phyloP scores from a whole-genome alignment of 2,888 invertebrate species.

The Amblyjoppa fuscipennis region DNA sequence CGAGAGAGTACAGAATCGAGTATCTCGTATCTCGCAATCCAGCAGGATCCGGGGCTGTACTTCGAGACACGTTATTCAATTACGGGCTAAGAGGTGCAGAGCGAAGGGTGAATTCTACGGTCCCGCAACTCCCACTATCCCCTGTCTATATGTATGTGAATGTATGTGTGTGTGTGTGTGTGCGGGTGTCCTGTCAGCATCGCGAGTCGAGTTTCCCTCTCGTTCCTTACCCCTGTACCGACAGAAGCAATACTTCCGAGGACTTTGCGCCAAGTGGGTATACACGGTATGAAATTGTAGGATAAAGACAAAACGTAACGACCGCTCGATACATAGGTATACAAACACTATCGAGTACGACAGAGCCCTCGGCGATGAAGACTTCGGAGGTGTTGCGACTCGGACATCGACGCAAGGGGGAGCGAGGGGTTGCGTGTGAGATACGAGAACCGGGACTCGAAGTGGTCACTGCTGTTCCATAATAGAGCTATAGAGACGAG shows the following conservation, averaged over 20 bases:
- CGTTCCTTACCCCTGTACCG: neutral
- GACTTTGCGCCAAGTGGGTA: neutral
- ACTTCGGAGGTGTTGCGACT: neutral
- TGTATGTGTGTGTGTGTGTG: neutral
- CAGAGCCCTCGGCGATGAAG: neutral
- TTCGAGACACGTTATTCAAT: conserved; percentile 82
- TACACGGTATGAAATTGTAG: conserved; percentile 33
- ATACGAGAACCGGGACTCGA: neutral
- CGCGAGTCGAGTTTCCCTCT: neutral
- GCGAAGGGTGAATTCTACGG: conserved; percentile 69
- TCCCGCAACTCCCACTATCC: conserved; percentile 39
- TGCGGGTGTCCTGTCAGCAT: neutral
- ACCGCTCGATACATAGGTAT: conserved; percentile 9
- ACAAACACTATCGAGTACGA: neutral
- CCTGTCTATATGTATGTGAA: neutral
- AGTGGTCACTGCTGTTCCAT: conserved; percentile 8
- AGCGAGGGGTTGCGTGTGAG: neutral
- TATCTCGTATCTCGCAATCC: conserved; percentile 51
- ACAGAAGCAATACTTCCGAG: conserved; percentile 23
- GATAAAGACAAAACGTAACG: conserved; percentile 76
- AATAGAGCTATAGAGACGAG: conserved; percentile 23
- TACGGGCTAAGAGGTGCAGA: conserved; percentile 79
- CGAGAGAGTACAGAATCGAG: conserved; percentile 45
- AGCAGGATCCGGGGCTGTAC: conserved; percentile 74
- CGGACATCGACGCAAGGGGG: no score